These are phyloP conservation scores for Mythimna lalbum DNA, from an alignment of 2,888 invertebrate species.

Conservation along the genomic window DNA sequence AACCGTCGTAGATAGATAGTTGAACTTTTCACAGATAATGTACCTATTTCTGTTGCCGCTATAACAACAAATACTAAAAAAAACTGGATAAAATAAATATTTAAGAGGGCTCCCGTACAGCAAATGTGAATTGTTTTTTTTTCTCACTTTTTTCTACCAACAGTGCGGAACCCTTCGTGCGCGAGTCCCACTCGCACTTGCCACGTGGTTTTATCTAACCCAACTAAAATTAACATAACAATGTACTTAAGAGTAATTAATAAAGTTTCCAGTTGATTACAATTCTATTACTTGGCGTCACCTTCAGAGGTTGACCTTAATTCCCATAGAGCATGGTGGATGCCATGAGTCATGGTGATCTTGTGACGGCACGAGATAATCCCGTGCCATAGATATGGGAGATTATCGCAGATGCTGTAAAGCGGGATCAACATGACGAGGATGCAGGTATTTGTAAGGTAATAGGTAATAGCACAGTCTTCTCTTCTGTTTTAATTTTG, in stretches of 20 bases:
- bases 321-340: constrained; percentile 38
- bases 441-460: not conserved
- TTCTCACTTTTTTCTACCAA: too few relatives aligned
- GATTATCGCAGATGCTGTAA: constrained; percentile 31
- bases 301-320: constrained; percentile 49
- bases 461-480: too few relatives aligned
- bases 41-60: too few relatives aligned
- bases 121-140: too few relatives aligned
- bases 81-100: too few relatives aligned
- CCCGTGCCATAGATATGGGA: constrained; percentile 27
- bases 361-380: constrained; percentile 42
- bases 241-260: constrained; percentile 25
- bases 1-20: too few relatives aligned
- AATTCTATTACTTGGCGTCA: constrained; percentile 26
- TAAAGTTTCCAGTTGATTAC: constrained; percentile 44
- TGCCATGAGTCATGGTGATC: constrained; percentile 43
- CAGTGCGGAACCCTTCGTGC: too few relatives aligned
- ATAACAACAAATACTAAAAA: too few relatives aligned
- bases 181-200: too few relatives aligned
- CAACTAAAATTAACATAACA: constrained; percentile 28
- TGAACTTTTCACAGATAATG: too few relatives aligned
- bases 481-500: not conserved
- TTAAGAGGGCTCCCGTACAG: too few relatives aligned
- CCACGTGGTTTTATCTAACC: not conserved
- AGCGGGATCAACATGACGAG: not conserved